Evolutionary conservation across 1,140 invertebrate species (phyloP), one percentile per base, ranked within the genome.

Genomic region (Trissolcus basalis): DNA sequence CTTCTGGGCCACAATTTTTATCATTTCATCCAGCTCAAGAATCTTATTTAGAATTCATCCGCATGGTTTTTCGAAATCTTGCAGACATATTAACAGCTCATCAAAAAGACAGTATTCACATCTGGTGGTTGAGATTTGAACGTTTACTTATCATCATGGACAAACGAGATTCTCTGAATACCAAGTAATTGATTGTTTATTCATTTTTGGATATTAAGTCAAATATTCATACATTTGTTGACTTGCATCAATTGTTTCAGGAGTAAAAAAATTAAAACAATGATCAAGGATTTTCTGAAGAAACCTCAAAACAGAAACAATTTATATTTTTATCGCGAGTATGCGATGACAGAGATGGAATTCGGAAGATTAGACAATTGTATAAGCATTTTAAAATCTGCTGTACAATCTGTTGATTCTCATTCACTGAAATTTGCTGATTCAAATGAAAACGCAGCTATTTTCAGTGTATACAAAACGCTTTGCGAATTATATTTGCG

Each of bases 121-220:
- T 92, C 7, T 90, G 92, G 87, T 92, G 90, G 90, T 82, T 93
- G 19, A 84, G 90, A 68, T 91, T 93, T 75, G 89, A 92, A 79
- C 85, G 91, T 14, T 68, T 92, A 33, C 58, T 91, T 0, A 81
- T 91, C 27, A 82, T 85, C 55, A 75, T 92, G 10, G 82, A 87
- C 36, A 90, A 89, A 75, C 74, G 88, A 14, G 82, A 85, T 32
- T 59, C 76, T 9, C 82, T 88, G 19, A 90, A 81, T 73, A 35
- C 51, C n/a, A 56, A 81, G 81, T 61, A 85, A 86, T 27, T 27
- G 19, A 27, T 6, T 27, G n/a, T n/a, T n/a, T n/a, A n/a, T 27
- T 27, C 6, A 6, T 27, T 27, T 3, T 27, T 27, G 6, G 6
- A 27, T 3, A 27, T 27, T 3, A 27, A 27, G n/a, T n/a, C 19